A percentile compares a stretch with the other conserved stretches of the same genome.
phyloP scores from a whole-genome alignment of 2,797 vertebrate species.

The Eleutherodactylus coqui region DNA sequence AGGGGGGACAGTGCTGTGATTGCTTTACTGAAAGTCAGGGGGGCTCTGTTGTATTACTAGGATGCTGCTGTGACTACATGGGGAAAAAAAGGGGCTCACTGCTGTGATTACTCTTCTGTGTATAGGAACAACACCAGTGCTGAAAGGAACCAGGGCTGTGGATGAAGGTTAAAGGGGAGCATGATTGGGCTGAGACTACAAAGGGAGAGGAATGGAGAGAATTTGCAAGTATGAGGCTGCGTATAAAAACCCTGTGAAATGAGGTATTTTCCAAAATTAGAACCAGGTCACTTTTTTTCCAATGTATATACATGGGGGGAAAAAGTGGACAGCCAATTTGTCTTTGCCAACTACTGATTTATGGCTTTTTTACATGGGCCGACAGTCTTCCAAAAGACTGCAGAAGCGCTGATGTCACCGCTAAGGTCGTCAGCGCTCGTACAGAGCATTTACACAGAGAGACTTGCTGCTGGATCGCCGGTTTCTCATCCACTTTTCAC shows the following conservation, averaged over 20 bases:
- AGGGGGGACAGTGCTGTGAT: background rate
- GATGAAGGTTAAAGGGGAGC: background rate
- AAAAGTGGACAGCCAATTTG: too few species aligned
- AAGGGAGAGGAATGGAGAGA: background rate
- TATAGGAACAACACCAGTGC: background rate
- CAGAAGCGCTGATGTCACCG: too few species aligned
- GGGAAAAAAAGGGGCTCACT: background rate
- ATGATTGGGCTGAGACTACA: background rate
- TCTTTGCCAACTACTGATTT: too few species aligned
- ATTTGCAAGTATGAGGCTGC: background rate
- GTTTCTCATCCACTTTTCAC: too few species aligned
- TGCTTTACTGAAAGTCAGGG: too few species aligned
- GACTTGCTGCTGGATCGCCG: too few species aligned
- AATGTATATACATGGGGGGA: background rate
- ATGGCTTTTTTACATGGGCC: too few species aligned
- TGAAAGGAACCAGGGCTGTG: background rate
- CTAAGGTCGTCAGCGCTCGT: too few species aligned
- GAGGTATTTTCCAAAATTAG: too few species aligned
- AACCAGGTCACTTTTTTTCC: background rate
- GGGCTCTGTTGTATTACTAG: background rate
- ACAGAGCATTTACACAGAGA: too few species aligned
- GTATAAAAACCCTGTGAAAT: background rate
- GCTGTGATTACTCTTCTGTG: background rate
- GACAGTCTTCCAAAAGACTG: too few species aligned
- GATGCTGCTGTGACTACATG: background rate